Evolutionary conservation across 2,888 invertebrate genomes (phyloP), one percentile per base, ranked within the genome.

Genomic region (Drosophila meridionalis): DNA sequence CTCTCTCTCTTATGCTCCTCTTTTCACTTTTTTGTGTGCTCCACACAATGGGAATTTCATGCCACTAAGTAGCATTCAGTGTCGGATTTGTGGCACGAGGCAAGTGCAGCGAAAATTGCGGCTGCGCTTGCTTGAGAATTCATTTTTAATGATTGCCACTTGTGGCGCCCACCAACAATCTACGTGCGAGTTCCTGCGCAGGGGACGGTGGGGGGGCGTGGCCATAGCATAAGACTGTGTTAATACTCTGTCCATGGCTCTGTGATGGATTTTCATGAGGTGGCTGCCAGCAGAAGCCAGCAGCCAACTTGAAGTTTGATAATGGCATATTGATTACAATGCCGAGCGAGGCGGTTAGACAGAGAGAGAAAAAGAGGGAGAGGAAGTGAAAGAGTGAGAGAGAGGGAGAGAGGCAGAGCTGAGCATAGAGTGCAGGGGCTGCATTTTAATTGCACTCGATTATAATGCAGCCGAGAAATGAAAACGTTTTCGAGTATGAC

Each of bases 141-240:
- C 69, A 66, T 74, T 80, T 76, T 81, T 72, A 81, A 76, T 71
- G 76, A 80, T 70, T 66, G 73, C 80, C 80, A 80, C 80, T 80
- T 80, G 80, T 80, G 69, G 83, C 77, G 34, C 64, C 38, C 42
- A 40, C 26, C 53, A 38, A 38, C 55, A n/a, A 30, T 9, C 38
- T 40, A 2, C 9, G n/a, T 43, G 34, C n/a, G 26, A 50, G 57
- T n/a, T 48, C 3, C 0, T n/a, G 48, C 20, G 20, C 20, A 20
- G 20, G 20, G 20, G 20, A 20, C 20, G 34, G 9, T 14, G 20
- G 28, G 11, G n/a, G 26, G 53, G 36, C 53, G 36, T 36, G 36
- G 12, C 26, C 12, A 26, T 2, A 36, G 36, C 53, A 8, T 36
- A 14, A 53, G 36, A 26, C 53, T 50, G 32, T 56, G 28, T 40